Conservation (phyloP, 2,797 vertebrate genomes). For the Delichon dasypus region DNA sequence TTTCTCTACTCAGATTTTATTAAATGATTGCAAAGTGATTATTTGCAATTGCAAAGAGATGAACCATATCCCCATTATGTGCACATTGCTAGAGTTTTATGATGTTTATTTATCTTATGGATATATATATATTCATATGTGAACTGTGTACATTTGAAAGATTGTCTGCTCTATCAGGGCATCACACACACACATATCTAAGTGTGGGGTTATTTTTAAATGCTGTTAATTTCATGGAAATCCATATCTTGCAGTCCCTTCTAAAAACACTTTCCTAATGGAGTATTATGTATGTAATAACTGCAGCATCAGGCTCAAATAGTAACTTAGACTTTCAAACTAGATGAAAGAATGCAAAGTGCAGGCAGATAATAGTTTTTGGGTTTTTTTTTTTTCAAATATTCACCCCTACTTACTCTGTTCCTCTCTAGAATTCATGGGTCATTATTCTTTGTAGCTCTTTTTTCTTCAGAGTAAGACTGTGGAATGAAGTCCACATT, state of each 20-base stretch:
- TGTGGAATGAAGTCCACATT: conserved; percentile 50
- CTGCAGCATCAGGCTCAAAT: background rate
- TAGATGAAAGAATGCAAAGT: background rate
- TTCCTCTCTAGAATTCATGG: conserved; percentile 47
- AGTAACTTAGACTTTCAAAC: conserved; percentile 12
- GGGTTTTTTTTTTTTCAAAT: background rate
- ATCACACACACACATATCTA: background rate
- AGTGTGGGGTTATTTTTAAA: background rate
- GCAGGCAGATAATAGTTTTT: background rate
- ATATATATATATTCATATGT: background rate
- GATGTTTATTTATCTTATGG: background rate
- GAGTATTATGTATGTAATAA: background rate
- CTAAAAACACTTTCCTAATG: background rate
- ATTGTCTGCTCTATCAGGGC: background rate
- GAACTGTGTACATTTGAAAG: background rate
- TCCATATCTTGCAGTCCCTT: background rate
- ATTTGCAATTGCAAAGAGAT: background rate
- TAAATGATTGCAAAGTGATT: background rate
- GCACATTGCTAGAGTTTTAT: background rate
- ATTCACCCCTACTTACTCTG: conserved; percentile 6
- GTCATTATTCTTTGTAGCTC: conserved; percentile 65
- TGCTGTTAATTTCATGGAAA: background rate
- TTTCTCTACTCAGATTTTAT: background rate
- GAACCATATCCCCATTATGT: background rate
- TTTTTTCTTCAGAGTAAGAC: conserved; percentile 35